Evolutionary conservation across 2,888 invertebrate genomes (phyloP).

Genomic region (Hydroisotoma schaefferi): DNA sequence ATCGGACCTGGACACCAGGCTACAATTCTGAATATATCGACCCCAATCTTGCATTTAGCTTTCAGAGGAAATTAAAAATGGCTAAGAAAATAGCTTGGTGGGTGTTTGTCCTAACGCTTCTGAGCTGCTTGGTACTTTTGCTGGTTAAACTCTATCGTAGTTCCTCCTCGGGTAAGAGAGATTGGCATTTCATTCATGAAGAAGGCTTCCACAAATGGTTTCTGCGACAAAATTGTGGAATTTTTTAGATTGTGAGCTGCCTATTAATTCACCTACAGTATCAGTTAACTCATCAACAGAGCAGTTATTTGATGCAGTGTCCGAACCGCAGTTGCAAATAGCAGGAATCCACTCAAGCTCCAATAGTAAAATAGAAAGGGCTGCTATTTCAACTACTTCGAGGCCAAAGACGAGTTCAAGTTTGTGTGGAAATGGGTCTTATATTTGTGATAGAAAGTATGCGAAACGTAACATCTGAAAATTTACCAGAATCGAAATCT

Average conservation of each 20-base stretch:
- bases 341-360: too few species aligned
- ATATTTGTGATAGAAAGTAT: not conserved
- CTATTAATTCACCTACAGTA: too few species aligned
- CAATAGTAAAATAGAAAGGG: not conserved
- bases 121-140: not conserved
- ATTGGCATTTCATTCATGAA: too few species aligned
- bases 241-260: not conserved
- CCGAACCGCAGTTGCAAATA: too few species aligned
- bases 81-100: constrained; percentile 9
- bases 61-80: not conserved
- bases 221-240: too few species aligned
- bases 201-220: too few species aligned
- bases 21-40: constrained; percentile 4
- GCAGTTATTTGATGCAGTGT: too few species aligned
- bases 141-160: not conserved
- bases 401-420: too few species aligned
- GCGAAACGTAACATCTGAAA: not conserved
- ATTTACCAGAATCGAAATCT: not conserved
- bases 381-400: not conserved
- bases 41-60: not conserved
- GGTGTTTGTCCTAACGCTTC: constrained; percentile 1
- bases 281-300: too few species aligned
- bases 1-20: constrained; percentile 13
- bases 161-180: not conserved
- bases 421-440: too few species aligned